Conservation (phyloP, 2,888 invertebrate genomes). For the Aspidapion aeneum region DNA sequence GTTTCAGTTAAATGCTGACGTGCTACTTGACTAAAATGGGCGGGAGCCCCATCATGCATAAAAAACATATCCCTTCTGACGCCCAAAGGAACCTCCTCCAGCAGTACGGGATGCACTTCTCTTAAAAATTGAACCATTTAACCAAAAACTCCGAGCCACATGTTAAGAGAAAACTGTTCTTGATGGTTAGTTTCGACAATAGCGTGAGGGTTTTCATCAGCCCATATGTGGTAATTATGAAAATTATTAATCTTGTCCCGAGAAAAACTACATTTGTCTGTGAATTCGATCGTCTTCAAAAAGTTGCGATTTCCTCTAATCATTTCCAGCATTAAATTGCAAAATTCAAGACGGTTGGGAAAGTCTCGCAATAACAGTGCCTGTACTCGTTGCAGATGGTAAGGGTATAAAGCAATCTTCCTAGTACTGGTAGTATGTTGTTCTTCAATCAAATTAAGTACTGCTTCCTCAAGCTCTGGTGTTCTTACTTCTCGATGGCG, state of each 20-base stretch:
- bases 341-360: too few species aligned
- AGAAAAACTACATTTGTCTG: too few species aligned
- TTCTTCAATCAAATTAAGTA: conserved; percentile 10
- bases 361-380: conserved; percentile 13
- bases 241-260: not conserved
- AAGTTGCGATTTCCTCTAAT: too few species aligned
- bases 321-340: too few species aligned
- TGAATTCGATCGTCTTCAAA: too few species aligned
- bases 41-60: not conserved
- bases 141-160: not conserved
- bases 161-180: not conserved
- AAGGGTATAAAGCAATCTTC: too few species aligned
- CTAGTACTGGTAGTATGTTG: too few species aligned
- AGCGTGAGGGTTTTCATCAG: not conserved
- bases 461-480: conserved; percentile 15
- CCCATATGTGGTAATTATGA: not conserved
- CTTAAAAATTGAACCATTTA: too few species aligned
- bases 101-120: too few species aligned
- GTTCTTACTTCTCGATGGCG: conserved; percentile 13
- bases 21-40: not conserved
- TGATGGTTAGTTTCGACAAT: not conserved
- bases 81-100: not conserved
- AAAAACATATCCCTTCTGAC: not conserved
- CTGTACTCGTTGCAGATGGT: conserved; percentile 16
- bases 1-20: conserved; percentile 8